Percentiles rank a stretch among this genome's conserved stretches.
Conservation (phyloP, 2,797 vertebrate genomes). For the Falco concolor region DNA sequence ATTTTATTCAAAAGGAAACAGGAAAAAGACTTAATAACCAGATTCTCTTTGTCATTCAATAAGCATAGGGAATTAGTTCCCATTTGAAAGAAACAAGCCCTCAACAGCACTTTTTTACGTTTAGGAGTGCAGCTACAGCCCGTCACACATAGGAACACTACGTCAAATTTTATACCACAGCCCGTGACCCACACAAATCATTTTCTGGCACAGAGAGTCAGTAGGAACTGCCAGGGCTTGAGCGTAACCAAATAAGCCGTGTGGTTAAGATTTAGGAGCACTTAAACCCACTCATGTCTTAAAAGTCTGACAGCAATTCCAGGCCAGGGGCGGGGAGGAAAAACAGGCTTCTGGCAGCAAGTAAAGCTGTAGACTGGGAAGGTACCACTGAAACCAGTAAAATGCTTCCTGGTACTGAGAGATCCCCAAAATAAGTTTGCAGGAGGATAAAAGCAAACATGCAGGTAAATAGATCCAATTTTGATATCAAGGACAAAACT, state of each 20-base stretch:
- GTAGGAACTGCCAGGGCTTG: neutral
- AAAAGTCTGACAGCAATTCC: neutral
- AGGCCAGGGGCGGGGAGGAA: neutral
- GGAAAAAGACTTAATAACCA: neutral
- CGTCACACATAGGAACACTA: fast-evolving
- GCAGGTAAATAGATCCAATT: neutral
- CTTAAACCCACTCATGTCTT: neutral
- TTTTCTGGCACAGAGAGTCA: neutral
- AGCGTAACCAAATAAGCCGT: neutral
- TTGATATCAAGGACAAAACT: neutral
- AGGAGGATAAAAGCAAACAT: neutral
- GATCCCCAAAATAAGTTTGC: neutral
- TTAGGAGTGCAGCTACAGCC: neutral
- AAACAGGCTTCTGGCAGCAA: neutral
- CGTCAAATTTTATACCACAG: neutral
- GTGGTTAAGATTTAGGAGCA: neutral
- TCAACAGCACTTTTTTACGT: neutral
- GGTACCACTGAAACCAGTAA: neutral
- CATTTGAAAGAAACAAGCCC: neutral
- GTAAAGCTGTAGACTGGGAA: neutral
- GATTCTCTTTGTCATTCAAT: neutral
- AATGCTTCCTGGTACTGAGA: neutral
- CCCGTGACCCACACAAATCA: neutral
- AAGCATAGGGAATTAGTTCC: neutral
- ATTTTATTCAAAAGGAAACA: neutral